These are phyloP conservation scores for Pandion haliaetus DNA, from an alignment of 2,113 vertebrate species.

Conservation along the genomic window DNA sequence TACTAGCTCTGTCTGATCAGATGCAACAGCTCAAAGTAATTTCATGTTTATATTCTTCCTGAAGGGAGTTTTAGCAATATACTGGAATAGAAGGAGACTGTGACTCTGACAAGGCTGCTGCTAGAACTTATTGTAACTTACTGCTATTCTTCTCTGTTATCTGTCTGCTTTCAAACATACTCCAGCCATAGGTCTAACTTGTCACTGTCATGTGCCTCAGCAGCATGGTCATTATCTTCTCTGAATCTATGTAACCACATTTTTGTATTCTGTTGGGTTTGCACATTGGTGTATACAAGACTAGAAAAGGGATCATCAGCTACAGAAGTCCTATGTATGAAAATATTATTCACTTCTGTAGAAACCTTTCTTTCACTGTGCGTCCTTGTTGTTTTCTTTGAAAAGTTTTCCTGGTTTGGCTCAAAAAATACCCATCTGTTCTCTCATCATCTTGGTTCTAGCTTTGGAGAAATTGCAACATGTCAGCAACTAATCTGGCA, in stretches of 20 bases:
- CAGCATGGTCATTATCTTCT: not conserved
- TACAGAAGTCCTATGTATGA: not conserved
- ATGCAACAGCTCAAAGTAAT: not conserved
- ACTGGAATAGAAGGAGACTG: not conserved
- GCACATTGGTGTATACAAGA: not conserved
- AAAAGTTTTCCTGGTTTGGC: not conserved
- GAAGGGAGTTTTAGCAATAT: not conserved
- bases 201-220: not conserved
- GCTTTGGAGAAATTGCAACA: not conserved
- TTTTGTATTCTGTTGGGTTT: not conserved
- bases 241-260: not conserved
- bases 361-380: not conserved
- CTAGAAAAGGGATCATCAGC: not conserved
- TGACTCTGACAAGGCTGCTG: not conserved
- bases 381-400: not conserved
- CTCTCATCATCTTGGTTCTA: not conserved
- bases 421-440: not conserved
- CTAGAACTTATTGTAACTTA: not conserved
- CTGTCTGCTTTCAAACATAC: not conserved
- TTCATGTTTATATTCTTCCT: not conserved
- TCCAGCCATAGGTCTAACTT: not conserved
- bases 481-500: not conserved
- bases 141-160: not conserved
- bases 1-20: not conserved
- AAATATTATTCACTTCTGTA: not conserved